phyloP scores from a whole-genome alignment of 2,113 vertebrate species.

The Coracopsis vasa region DNA sequence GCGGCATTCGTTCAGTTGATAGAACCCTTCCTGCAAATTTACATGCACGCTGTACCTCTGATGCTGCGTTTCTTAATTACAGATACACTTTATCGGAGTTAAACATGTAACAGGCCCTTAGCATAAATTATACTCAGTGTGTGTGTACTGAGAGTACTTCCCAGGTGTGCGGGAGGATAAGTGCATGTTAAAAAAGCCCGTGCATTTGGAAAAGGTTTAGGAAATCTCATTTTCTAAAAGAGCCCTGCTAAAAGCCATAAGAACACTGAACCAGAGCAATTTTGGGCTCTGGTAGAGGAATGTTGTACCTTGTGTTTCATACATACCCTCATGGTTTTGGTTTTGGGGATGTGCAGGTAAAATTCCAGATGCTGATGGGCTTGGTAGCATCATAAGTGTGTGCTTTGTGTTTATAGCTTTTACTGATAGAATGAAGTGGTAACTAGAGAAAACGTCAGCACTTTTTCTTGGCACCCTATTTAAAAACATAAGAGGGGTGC shows the following conservation, averaged over 20 bases:
- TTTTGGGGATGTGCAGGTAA: background rate
- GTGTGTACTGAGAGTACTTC: background rate
- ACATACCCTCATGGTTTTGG: background rate
- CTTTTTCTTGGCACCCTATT: background rate
- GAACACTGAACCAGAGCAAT: background rate
- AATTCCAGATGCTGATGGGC: background rate
- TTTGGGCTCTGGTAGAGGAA: background rate
- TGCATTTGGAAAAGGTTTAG: background rate
- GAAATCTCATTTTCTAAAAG: background rate
- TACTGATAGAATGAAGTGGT: background rate
- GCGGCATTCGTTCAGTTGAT: background rate
- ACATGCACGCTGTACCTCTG: background rate
- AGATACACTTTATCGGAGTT: background rate
- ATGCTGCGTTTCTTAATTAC: conserved; percentile 31
- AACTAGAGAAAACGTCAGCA: background rate
- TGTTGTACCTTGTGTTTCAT: background rate
- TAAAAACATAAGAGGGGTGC: background rate
- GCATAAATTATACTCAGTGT: background rate
- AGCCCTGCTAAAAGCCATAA: background rate
- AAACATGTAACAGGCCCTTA: conserved; percentile 28
- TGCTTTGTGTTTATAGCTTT: background rate
- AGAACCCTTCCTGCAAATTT: conserved; percentile 12
- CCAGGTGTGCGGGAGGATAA: conserved; percentile 37
- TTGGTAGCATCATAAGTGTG: background rate
- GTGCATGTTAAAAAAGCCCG: background rate